Conservation (phyloP, 2,113 vertebrate species). For the Corvus moneduloides region DNA sequence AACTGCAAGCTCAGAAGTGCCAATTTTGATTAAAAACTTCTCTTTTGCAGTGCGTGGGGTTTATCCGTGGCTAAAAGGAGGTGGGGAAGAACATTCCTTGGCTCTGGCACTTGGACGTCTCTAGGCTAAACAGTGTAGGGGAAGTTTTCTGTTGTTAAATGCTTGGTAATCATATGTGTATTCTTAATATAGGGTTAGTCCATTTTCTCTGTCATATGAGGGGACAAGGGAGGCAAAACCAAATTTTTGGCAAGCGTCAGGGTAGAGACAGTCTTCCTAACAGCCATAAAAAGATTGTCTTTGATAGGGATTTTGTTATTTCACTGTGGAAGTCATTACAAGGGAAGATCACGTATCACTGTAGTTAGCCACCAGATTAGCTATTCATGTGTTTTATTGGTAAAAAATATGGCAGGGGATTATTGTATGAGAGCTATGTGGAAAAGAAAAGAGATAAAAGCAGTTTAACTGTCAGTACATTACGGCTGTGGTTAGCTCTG, state of each 20-base stretch:
- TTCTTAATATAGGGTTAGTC: background rate
- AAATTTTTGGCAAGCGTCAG: background rate
- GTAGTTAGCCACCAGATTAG: conserved; percentile 43
- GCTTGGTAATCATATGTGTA: background rate
- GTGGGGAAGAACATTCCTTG: background rate
- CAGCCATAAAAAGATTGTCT: conserved; percentile 19
- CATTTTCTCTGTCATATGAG: background rate
- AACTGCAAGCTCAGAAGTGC: background rate
- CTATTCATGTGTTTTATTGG: conserved; percentile 55
- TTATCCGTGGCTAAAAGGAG: background rate
- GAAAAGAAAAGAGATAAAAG: conserved; percentile 60
- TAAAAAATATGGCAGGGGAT: conserved; percentile 50
- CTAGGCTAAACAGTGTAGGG: background rate
- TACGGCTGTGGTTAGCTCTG: conserved; percentile 53
- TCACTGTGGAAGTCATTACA: conserved; percentile 25
- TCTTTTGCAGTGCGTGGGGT: background rate
- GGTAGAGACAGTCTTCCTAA: background rate
- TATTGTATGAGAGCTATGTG: conserved; percentile 54
- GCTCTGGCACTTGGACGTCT: conserved; percentile 1
- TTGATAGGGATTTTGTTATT: conserved; percentile 31
- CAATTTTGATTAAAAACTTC: conserved; percentile 25
- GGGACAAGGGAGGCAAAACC: background rate
- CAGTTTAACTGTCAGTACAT: conserved; percentile 63
- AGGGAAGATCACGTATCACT: background rate
- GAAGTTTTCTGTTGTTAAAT: conserved; percentile 36